phyloP scores from a whole-genome alignment of 2,113 vertebrate genomes.

The Pseudonaja textilis region DNA sequence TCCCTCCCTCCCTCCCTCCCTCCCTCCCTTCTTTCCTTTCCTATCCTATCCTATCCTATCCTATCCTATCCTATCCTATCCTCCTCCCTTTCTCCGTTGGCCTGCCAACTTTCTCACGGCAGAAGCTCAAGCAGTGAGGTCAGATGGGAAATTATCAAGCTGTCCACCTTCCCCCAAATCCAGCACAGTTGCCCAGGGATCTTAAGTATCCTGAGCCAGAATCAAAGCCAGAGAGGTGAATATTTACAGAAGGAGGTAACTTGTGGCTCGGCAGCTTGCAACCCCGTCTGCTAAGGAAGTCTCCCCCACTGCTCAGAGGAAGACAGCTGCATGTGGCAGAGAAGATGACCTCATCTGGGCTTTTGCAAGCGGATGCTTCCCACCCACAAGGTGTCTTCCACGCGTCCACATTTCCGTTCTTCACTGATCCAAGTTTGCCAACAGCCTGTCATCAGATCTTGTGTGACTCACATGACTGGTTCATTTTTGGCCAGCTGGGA shows the following conservation, averaged over 20 bases:
- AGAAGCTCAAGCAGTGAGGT: background rate
- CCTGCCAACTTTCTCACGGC: background rate
- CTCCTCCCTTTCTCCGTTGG: background rate
- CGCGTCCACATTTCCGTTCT: background rate
- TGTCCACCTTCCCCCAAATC: background rate
- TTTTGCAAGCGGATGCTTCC: background rate
- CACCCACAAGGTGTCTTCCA: background rate
- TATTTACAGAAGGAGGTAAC: background rate
- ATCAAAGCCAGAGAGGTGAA: background rate
- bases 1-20: slow-evolving; percentile 21
- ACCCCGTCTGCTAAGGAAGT: background rate
- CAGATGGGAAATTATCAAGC: background rate
- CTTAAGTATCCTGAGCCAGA: background rate
- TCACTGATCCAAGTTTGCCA: background rate
- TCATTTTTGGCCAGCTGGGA: background rate
- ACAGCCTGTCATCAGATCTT: background rate
- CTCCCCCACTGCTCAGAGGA: background rate
- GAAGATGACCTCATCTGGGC: background rate
- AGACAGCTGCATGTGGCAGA: background rate
- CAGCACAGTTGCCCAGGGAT: background rate
- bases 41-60: background rate
- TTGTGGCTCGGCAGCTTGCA: background rate
- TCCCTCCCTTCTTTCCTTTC: slow-evolving; percentile 9
- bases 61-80: background rate
- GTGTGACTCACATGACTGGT: background rate